Percentiles rank a stretch among this genome's conserved stretches.
These are phyloP conservation scores for Proterorhinus semilunaris DNA, from an alignment of 2,113 vertebrate species.

Conservation along the genomic window DNA sequence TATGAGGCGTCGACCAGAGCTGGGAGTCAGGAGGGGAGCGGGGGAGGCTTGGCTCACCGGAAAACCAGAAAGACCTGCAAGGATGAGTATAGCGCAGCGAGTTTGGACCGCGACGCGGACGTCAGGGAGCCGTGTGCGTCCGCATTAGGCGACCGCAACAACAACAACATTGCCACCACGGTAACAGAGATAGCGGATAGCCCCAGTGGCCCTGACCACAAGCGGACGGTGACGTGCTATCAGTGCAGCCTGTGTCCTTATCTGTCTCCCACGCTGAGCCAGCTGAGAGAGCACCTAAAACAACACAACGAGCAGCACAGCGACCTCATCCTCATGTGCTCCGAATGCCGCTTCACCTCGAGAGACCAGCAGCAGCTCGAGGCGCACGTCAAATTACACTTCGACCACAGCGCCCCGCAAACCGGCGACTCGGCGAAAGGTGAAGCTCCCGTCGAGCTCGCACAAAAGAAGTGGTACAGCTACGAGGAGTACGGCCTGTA, in stretches of 20 bases:
- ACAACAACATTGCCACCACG: neutral
- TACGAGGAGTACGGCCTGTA: slow-evolving; percentile 93
- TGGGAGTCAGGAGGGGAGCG: slow-evolving; percentile 43
- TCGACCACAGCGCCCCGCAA: slow-evolving; percentile 55
- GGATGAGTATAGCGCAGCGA: slow-evolving; percentile 43
- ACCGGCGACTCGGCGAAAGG: slow-evolving; percentile 26
- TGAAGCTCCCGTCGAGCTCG: slow-evolving; percentile 23
- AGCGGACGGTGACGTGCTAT: slow-evolving; percentile 84
- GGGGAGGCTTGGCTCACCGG: slow-evolving; percentile 74
- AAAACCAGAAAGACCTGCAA: slow-evolving; percentile 63
- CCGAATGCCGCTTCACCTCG: slow-evolving; percentile 87
- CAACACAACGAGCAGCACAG: slow-evolving; percentile 90
- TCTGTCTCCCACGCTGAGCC: slow-evolving; percentile 82
- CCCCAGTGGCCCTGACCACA: slow-evolving; percentile 41
- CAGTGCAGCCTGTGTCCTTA: slow-evolving; percentile 93
- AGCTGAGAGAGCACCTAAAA: slow-evolving; percentile 88
- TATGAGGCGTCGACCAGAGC: slow-evolving; percentile 36
- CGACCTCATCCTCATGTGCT: slow-evolving; percentile 92
- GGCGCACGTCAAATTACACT: slow-evolving; percentile 83
- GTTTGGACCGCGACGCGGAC: slow-evolving; percentile 22
- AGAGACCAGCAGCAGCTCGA: slow-evolving; percentile 88
- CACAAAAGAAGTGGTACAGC: slow-evolving; percentile 88
- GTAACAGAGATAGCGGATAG: slow-evolving; percentile 32
- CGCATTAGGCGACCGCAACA: slow-evolving; percentile 44
- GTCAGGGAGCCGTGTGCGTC: neutral